These are phyloP conservation scores for Clivina fossor DNA, from an alignment of 2,888 invertebrate species.

Conservation along the genomic window DNA sequence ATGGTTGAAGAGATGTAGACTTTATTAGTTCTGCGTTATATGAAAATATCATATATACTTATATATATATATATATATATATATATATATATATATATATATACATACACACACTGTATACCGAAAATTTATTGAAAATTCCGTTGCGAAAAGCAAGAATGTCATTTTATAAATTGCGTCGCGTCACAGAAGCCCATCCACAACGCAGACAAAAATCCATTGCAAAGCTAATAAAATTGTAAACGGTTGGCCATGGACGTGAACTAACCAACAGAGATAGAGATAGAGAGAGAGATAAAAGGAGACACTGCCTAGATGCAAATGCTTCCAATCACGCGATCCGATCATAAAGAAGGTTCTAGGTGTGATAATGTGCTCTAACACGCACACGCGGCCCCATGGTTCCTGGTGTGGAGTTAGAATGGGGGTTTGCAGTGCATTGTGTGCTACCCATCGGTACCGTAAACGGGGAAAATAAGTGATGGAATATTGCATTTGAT, in stretches of 20 bases:
- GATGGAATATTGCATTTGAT: constrained; percentile 1
- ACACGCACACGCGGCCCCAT: constrained; percentile 9
- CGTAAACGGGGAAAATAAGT: too few species aligned
- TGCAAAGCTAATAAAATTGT: constrained; percentile 26
- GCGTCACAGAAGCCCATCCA: constrained; percentile 3
- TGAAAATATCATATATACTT: constrained; percentile 26
- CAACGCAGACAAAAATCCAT: constrained; percentile 21
- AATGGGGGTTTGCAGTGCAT: constrained; percentile 3
- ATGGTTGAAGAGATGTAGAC: too few species aligned
- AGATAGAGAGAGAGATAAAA: too few species aligned
- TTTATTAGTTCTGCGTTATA: constrained; percentile 29
- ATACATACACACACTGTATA: too few species aligned
- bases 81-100: too few species aligned
- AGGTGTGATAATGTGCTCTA: constrained; percentile 30
- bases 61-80: too few species aligned
- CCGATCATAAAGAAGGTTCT: constrained; percentile 25
- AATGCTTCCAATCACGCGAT: constrained; percentile 24
- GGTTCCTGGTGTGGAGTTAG: background rate
- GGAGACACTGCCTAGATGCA: too few species aligned
- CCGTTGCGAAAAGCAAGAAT: constrained; percentile 22
- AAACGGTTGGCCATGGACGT: too few species aligned
- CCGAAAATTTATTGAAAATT: constrained; percentile 30
- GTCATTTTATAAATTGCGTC: constrained; percentile 27
- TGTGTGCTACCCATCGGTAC: background rate
- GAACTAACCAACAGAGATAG: too few species aligned